A percentile compares a stretch with the other conserved stretches of the same genome.
These are phyloP conservation scores for Fratercula arctica DNA, from an alignment of 2,797 vertebrate species.

Conservation along the genomic window DNA sequence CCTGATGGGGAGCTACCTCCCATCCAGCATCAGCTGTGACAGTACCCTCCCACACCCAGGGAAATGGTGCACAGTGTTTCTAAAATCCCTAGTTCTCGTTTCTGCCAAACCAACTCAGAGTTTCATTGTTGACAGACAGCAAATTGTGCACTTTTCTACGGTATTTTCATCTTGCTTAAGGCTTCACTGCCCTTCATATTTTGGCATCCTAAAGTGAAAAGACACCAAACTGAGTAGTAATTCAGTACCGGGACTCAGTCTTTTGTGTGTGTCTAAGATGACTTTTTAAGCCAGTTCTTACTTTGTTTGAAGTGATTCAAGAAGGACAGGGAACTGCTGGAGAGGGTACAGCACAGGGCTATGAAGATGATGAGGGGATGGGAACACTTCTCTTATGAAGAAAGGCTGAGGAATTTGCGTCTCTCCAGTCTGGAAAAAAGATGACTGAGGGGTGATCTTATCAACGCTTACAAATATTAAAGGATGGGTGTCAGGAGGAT, in stretches of 20 bases:
- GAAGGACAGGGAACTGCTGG: too few species aligned
- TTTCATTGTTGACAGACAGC: background rate
- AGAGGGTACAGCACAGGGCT: too few species aligned
- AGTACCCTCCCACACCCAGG: rapidly evolving
- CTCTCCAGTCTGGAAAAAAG: too few species aligned
- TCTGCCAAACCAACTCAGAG: background rate
- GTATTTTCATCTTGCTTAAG: background rate
- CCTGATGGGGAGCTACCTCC: background rate
- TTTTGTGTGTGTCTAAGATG: background rate
- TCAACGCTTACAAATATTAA: too few species aligned
- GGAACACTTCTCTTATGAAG: too few species aligned
- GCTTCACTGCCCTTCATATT: background rate
- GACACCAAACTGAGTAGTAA: background rate
- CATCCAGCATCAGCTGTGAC: background rate
- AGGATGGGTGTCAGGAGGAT: too few species aligned
- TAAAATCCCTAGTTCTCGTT: rapidly evolving
- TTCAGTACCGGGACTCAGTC: background rate
- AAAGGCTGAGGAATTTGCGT: too few species aligned
- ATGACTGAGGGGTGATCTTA: too few species aligned
- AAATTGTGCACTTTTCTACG: background rate
- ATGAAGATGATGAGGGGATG: too few species aligned
- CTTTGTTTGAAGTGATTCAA: background rate
- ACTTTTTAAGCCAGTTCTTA: background rate
- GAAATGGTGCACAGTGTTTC: background rate
- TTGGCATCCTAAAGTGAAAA: background rate